A percentile compares a stretch with the other conserved stretches of the same genome.
Evolutionary conservation across 2,888 invertebrate genomes (phyloP).

Genomic region (Panzeria rudis): DNA sequence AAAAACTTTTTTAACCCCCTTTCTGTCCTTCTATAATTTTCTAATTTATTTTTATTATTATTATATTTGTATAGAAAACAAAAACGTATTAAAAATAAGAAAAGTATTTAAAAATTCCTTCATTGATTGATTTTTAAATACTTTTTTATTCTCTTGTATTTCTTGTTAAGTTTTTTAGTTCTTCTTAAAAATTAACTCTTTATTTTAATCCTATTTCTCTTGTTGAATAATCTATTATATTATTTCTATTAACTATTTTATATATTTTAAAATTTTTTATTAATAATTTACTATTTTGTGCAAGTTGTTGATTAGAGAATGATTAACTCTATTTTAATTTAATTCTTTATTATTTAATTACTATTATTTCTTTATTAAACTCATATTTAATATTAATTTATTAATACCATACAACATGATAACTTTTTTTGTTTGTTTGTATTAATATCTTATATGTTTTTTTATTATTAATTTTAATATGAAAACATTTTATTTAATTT

Average conservation of each 20-base stretch:
- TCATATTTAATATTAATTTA: conserved; percentile 45
- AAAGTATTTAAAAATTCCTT: conserved; percentile 29
- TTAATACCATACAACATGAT: conserved; percentile 42
- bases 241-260: conserved; percentile 46
- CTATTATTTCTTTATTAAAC: conserved; percentile 71
- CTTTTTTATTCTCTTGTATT: conserved; percentile 30
- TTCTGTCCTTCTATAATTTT: conserved; percentile 44
- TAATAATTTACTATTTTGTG: conserved; percentile 77
- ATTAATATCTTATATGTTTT: conserved; percentile 43
- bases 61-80: conserved; percentile 41
- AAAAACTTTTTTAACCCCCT: conserved; percentile 72
- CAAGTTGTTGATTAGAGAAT: conserved; percentile 78
- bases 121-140: conserved; percentile 32
- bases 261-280: conserved; percentile 28
- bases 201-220: conserved; percentile 34
- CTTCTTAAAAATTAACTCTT: conserved; percentile 2
- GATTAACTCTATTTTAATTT: conserved; percentile 67
- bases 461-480: conserved; percentile 31
- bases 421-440: conserved; percentile 52
- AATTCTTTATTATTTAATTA: conserved; percentile 64
- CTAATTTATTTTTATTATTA: conserved; percentile 45
- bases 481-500: conserved; percentile 49
- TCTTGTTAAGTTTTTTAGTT: conserved; percentile 37
- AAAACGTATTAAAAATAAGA: conserved; percentile 40
- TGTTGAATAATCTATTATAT: conserved; percentile 49